Percentiles rank a stretch among this genome's conserved stretches.
phyloP scores from a whole-genome alignment of 1,140 invertebrate species.

The Papilio xuthus region DNA sequence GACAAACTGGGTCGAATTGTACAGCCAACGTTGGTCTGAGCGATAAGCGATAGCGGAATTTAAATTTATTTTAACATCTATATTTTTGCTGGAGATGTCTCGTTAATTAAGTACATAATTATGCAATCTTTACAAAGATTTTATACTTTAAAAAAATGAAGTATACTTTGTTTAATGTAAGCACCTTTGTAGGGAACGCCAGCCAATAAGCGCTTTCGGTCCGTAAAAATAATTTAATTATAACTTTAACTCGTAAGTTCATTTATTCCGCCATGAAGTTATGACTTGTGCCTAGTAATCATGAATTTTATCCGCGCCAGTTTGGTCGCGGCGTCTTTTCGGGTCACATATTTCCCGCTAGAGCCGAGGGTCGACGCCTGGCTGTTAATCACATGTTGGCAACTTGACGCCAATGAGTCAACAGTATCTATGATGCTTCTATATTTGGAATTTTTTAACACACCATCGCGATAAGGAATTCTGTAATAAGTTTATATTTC shows the following conservation, averaged over 20 bases:
- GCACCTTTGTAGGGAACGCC: background rate
- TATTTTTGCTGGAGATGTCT: background rate
- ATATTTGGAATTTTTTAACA: background rate
- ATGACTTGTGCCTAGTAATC: background rate
- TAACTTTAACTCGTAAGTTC: background rate
- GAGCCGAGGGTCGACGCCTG: background rate
- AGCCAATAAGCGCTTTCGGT: too few relatives aligned
- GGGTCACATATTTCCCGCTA: constrained; percentile 18
- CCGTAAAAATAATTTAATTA: too few relatives aligned
- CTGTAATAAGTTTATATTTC: background rate
- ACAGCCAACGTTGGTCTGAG: constrained; percentile 30
- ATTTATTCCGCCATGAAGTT: background rate
- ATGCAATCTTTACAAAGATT: too few relatives aligned
- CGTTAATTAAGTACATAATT: background rate
- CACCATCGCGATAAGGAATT: background rate
- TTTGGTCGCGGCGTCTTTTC: constrained; percentile 20
- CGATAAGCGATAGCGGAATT: constrained; percentile 33
- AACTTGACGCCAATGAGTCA: constrained; percentile 14
- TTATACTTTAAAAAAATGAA: too few relatives aligned
- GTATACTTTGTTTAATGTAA: too few relatives aligned
- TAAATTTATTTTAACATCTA: background rate
- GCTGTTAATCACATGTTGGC: constrained; percentile 3
- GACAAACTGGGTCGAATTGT: constrained; percentile 66
- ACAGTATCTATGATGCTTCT: constrained; percentile 10
- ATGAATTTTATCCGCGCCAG: constrained; percentile 21